These are phyloP conservation scores for Agriopis marginaria DNA, from an alignment of 2,888 invertebrate species.

Conservation along the genomic window DNA sequence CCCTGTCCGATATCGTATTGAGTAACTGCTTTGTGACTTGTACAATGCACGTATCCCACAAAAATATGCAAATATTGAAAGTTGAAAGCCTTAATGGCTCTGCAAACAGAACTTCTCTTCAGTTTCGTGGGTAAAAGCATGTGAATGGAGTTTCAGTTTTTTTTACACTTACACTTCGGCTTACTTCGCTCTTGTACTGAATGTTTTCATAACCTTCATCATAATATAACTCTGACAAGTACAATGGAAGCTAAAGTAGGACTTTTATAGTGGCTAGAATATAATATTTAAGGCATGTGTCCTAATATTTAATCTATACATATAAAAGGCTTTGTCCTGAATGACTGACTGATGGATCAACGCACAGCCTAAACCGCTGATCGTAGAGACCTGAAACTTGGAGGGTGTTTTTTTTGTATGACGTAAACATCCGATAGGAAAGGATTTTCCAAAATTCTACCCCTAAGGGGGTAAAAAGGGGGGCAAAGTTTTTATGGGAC, in stretches of 20 bases:
- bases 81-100: conserved; percentile 65
- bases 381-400: too few species aligned
- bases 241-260: not conserved
- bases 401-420: too few species aligned
- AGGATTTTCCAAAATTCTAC: too few species aligned
- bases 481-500: too few species aligned
- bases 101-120: conserved; percentile 59
- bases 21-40: conserved; percentile 11
- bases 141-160: conserved; percentile 17
- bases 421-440: too few species aligned
- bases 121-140: conserved; percentile 20
- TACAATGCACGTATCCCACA: conserved; percentile 50
- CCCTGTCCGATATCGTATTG: not conserved
- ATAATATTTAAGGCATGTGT: too few species aligned
- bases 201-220: not conserved
- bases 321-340: too few species aligned
- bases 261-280: not conserved
- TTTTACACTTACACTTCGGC: conserved; percentile 12
- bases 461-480: too few species aligned
- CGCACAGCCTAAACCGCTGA: too few species aligned
- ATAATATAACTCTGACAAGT: not conserved
- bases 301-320: too few species aligned
- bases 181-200: conserved; percentile 8
- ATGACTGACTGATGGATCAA: too few species aligned
- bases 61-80: conserved; percentile 73